Conservation (phyloP, 2,797 vertebrate genomes). For the Xiphophorus birchmanni region DNA sequence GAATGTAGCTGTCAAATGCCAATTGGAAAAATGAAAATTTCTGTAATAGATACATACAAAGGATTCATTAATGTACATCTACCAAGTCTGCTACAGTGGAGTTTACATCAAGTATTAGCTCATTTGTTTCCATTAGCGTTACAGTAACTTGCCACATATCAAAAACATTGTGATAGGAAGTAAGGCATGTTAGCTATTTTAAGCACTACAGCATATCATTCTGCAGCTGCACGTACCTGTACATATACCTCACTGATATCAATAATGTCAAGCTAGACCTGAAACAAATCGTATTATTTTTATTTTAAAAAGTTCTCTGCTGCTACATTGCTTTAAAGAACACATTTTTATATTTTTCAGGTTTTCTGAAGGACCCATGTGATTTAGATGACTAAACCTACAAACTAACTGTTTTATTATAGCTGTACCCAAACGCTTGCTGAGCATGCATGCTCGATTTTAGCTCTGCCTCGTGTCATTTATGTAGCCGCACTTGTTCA, state of each 20-base stretch:
- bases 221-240: neutral
- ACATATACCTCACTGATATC: neutral
- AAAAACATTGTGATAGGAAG: neutral
- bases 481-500: slow-evolving; percentile 16
- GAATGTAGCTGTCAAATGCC: neutral
- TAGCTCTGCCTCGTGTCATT: slow-evolving; percentile 22
- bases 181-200: neutral
- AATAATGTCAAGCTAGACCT: neutral
- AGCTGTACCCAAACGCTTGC: slow-evolving; percentile 20
- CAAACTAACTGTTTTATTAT: slow-evolving; percentile 23
- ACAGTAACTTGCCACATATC: neutral
- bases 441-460: slow-evolving; percentile 22
- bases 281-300: neutral
- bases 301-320: neutral
- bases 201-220: neutral
- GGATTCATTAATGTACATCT: neutral
- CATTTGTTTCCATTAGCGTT: neutral
- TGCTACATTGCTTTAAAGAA: slow-evolving; percentile 1
- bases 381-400: slow-evolving; percentile 10
- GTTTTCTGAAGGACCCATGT: slow-evolving; percentile 2
- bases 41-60: neutral
- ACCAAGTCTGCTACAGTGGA: neutral
- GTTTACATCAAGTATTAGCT: neutral
- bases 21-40: neutral
- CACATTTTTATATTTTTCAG: neutral